Evolutionary conservation across 2,113 vertebrate genomes (phyloP).

Genomic region (Petrocephalus microphthalmus): DNA sequence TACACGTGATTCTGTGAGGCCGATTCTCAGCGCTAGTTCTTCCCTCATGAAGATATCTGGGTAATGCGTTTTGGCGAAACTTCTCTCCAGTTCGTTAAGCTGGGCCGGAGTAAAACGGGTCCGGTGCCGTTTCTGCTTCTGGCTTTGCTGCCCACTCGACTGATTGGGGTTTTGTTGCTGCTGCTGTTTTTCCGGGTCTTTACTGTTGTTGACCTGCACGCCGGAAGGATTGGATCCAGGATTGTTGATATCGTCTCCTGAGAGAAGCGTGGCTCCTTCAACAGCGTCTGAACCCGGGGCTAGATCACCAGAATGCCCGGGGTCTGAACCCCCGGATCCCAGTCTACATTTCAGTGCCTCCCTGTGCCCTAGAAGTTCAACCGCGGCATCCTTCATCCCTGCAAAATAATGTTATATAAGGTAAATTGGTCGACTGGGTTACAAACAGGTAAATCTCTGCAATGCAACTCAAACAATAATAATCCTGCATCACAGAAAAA

Average conservation of each 20-base stretch:
- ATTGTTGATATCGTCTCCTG: conserved; percentile 81
- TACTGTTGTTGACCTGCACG: conserved; percentile 71
- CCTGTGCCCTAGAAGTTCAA: conserved; percentile 86
- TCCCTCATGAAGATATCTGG: conserved; percentile 96
- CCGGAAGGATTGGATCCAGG: conserved; percentile 74
- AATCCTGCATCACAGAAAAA: conserved; percentile 15
- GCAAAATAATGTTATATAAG: conserved; percentile 38
- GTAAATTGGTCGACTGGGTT: neutral
- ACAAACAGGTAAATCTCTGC: neutral
- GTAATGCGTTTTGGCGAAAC: conserved; percentile 95
- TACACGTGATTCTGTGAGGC: conserved; percentile 88
- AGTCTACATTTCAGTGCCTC: conserved; percentile 88
- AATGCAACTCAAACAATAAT: neutral
- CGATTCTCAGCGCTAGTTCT: conserved; percentile 86
- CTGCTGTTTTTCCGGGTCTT: conserved; percentile 84
- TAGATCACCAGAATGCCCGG: conserved; percentile 80
- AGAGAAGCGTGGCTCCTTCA: conserved; percentile 82
- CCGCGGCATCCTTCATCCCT: conserved; percentile 94
- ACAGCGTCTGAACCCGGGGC: conserved; percentile 77
- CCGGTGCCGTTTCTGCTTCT: conserved; percentile 91
- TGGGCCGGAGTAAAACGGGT: conserved; percentile 93
- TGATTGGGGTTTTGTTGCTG: conserved; percentile 50
- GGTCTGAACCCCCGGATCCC: conserved; percentile 77
- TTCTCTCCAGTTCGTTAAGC: conserved; percentile 90
- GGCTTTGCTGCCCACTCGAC: conserved; percentile 70